Conservation (phyloP, 92 coral and sea anemone genomes). For the Epizoanthus scotinus region DNA sequence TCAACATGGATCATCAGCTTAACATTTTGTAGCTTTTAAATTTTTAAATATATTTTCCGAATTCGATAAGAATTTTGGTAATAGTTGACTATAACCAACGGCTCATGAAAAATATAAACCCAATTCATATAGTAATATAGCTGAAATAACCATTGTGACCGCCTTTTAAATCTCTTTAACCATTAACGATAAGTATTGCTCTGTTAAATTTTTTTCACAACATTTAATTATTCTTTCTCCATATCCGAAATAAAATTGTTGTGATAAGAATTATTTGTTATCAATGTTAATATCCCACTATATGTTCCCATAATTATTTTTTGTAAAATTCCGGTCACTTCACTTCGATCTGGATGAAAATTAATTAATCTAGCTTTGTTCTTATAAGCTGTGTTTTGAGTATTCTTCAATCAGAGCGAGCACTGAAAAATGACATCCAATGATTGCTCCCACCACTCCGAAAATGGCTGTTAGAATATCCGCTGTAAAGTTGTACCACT, state of each 20-base stretch:
- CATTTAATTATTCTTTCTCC: neutral
- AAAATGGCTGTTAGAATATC: constrained; percentile 80
- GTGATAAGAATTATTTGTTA: neutral
- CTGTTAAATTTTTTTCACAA: no score
- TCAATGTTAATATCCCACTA: neutral
- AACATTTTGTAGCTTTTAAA: constrained; percentile 1
- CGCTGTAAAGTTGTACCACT: constrained; percentile 92
- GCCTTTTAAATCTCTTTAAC: neutral
- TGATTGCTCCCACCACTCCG: constrained; percentile 91
- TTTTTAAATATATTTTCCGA: constrained; percentile 17
- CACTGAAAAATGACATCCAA: constrained; percentile 96
- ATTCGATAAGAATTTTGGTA: neutral
- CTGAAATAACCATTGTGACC: no score
- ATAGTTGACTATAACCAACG: neutral
- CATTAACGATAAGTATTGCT: neutral
- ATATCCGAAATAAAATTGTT: neutral
- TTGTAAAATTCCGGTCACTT: constrained; percentile 3
- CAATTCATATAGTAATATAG: no score
- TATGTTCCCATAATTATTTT: neutral
- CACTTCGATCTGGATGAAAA: neutral
- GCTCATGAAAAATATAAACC: neutral
- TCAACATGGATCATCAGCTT: neutral
- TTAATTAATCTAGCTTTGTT: neutral
- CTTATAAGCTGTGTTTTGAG: constrained; percentile 81
- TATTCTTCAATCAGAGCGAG: constrained; percentile 90